These are phyloP conservation scores for Kryptolebias ocellatus DNA, from an alignment of 2,797 vertebrate species.

Conservation along the genomic window DNA sequence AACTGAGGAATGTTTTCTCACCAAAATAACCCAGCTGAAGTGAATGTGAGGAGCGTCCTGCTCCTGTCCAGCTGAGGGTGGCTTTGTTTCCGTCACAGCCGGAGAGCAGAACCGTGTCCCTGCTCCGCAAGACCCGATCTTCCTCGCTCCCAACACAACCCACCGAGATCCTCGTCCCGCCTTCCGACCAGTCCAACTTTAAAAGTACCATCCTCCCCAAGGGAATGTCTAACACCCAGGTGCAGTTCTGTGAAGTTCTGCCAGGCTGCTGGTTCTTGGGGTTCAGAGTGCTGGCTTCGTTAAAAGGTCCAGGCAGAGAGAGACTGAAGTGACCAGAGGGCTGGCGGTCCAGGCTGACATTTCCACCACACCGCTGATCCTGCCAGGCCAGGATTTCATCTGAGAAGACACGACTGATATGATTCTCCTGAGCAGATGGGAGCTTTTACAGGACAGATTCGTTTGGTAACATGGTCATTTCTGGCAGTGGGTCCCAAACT, in stretches of 20 bases:
- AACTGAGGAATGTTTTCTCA: slow-evolving; percentile 47
- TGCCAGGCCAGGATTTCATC: slow-evolving; percentile 52
- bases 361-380: slow-evolving; percentile 40
- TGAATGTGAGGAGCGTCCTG: slow-evolving; percentile 19
- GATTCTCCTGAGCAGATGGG: neutral
- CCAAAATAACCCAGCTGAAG: slow-evolving; percentile 67
- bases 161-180: slow-evolving; percentile 41
- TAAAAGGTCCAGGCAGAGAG: slow-evolving; percentile 33
- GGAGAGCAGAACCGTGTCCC: slow-evolving; percentile 32
- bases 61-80: slow-evolving; percentile 62
- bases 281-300: slow-evolving; percentile 4
- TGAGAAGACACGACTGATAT: slow-evolving; percentile 18
- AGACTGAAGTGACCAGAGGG: slow-evolving; percentile 50
- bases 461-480: neutral
- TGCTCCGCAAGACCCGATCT: slow-evolving; percentile 17
- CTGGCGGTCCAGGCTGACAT: slow-evolving; percentile 52
- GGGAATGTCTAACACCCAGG: slow-evolving; percentile 61
- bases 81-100: slow-evolving; percentile 60
- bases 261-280: neutral
- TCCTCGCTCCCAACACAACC: slow-evolving; percentile 38
- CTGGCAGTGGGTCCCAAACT: neutral
- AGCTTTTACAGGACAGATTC: neutral
- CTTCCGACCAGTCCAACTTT: slow-evolving; percentile 32
- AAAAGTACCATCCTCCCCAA: slow-evolving; percentile 48
- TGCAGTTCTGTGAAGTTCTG: slow-evolving; percentile 40